These are phyloP conservation scores for Athalia rosae DNA, from an alignment of 2,888 invertebrate species.

Conservation along the genomic window DNA sequence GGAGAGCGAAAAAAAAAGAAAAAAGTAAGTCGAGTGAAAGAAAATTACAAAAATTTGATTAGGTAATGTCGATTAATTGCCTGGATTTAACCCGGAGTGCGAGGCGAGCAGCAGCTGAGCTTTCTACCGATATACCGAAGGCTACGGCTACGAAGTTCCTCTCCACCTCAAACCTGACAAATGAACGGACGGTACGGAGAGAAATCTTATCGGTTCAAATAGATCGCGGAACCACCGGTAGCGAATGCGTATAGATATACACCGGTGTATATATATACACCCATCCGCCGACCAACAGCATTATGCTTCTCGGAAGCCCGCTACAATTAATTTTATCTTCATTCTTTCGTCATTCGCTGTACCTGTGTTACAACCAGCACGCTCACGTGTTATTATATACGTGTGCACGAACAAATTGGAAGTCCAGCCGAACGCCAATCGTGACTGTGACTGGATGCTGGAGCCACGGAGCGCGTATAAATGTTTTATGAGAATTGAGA, in stretches of 20 bases:
- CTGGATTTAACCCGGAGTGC: not conserved
- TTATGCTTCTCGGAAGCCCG: slow-evolving; percentile 64
- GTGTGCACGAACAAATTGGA: slow-evolving; percentile 21
- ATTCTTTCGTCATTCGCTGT: slow-evolving; percentile 38
- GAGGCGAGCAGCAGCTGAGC: not conserved
- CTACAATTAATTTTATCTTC: slow-evolving; percentile 64
- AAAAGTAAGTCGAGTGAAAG: not conserved
- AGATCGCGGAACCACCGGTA: slow-evolving; percentile 40
- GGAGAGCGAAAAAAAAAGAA: not conserved
- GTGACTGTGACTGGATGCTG: slow-evolving; percentile 4
- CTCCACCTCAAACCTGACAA: slow-evolving; percentile 17
- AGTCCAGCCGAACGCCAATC: slow-evolving; percentile 30
- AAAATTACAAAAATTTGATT: slow-evolving; percentile 8
- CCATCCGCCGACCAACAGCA: slow-evolving; percentile 46
- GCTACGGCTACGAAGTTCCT: not conserved
- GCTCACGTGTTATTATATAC: no score
- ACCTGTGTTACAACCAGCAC: not conserved
- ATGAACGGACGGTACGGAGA: slow-evolving; percentile 14
- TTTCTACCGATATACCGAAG: slow-evolving; percentile 5
- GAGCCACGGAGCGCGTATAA: not conserved
- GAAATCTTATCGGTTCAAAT: slow-evolving; percentile 39
- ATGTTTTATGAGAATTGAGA: not conserved
- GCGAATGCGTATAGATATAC: slow-evolving; percentile 9
- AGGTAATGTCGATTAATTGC: slow-evolving; percentile 36
- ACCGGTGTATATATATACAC: no score